phyloP scores from a whole-genome alignment of 2,888 invertebrate species.

The Epinotia demarniana region DNA sequence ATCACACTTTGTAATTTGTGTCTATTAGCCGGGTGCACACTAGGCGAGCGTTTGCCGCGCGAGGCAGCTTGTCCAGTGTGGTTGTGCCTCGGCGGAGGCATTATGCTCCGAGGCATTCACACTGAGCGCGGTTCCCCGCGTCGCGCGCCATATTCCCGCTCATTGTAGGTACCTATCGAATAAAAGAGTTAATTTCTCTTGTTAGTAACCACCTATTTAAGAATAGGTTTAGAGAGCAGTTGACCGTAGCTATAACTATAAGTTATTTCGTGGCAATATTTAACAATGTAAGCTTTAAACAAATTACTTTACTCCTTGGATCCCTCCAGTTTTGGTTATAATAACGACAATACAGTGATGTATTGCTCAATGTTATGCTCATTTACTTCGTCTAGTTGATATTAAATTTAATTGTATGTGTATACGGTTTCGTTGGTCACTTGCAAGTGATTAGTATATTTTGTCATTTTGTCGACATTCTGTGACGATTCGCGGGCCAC shows the following conservation, averaged over 20 bases:
- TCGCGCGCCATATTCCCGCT: too few relatives aligned
- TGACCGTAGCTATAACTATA: constrained; percentile 55
- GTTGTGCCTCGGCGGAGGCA: too few relatives aligned
- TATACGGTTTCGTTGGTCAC: constrained; percentile 51
- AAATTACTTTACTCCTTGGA: constrained; percentile 56
- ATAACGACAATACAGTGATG: constrained; percentile 72
- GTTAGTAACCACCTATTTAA: constrained; percentile 21
- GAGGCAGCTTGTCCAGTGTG: too few relatives aligned
- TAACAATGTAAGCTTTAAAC: constrained; percentile 68
- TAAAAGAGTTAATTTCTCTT: background rate
- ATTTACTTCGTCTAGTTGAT: constrained; percentile 64
- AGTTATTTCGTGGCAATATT: constrained; percentile 69
- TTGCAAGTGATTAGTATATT: constrained; percentile 52
- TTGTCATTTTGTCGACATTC: constrained; percentile 64
- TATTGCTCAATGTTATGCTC: constrained; percentile 82
- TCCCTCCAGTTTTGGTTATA: constrained; percentile 65
- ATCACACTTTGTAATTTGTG: background rate
- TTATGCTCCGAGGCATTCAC: too few relatives aligned
- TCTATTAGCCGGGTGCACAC: too few relatives aligned
- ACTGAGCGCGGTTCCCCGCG: too few relatives aligned
- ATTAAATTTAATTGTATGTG: constrained; percentile 53
- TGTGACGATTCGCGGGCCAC: constrained; percentile 67
- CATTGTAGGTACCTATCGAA: background rate
- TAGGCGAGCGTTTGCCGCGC: too few relatives aligned
- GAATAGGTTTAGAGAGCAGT: constrained; percentile 56